Conservation (phyloP, 2,113 vertebrate species). For the Caretta caretta region DNA sequence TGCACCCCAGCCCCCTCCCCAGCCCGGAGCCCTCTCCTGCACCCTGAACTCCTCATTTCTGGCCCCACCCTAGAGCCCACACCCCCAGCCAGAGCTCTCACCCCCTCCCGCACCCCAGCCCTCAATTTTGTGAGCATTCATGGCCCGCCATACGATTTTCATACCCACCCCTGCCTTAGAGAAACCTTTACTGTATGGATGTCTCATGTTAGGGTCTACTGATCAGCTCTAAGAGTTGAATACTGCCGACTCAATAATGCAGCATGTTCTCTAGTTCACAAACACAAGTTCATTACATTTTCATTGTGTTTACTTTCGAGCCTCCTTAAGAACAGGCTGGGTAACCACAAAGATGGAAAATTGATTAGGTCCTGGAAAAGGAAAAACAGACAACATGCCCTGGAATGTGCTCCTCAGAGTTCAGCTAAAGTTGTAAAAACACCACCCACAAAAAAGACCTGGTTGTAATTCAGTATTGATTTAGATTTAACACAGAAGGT, state of each 20-base stretch:
- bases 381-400: background rate
- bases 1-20: too few relatives aligned
- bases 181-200: background rate
- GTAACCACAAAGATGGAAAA: slow-evolving; percentile 26
- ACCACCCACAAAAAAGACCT: background rate
- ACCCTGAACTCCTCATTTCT: too few relatives aligned
- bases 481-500: background rate
- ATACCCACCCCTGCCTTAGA: background rate
- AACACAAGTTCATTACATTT: background rate
- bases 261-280: background rate
- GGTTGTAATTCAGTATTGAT: background rate
- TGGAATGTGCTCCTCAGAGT: background rate
- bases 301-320: background rate
- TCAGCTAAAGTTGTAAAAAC: background rate
- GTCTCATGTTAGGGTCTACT: background rate
- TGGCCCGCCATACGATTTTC: too few relatives aligned
- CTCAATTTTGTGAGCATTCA: too few relatives aligned
- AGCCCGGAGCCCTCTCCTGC: too few relatives aligned
- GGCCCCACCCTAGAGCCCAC: too few relatives aligned
- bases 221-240: background rate
- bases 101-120: too few relatives aligned
- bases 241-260: background rate
- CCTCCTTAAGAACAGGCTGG: background rate
- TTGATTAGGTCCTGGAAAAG: background rate
- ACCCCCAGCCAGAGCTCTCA: too few relatives aligned